Base-by-base conservation (phyloP, 2,113 vertebrate species). In the Diadophis punctatus region DNA sequence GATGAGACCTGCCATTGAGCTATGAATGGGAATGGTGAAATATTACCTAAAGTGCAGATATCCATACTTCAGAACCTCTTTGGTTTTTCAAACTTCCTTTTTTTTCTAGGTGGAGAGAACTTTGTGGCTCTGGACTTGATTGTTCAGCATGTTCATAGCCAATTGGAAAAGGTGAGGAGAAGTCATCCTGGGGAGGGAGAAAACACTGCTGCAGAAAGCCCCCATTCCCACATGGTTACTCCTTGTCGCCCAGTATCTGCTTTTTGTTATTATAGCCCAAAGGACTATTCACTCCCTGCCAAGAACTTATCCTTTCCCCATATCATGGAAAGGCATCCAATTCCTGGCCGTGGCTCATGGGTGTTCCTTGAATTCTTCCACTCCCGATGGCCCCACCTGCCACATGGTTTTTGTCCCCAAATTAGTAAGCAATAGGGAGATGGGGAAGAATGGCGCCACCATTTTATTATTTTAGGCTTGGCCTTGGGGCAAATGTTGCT, bases 111-210 rank as follows among this genome's bases (percentile, higher is more conserved):
- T 90, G 98, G 98, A 39, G 98, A 99, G 14, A 99, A 99, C 97
- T 99, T 98, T 52, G 98, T 99, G 48, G 98, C 98, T 0, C 95
- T 99, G 96, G 98, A 99, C 91, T 94, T 99, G 92, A 99, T 99
- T 0, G 98, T 99, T 85, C 98, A 99, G 95, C 98, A 99, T 0
- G 98, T 99, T 53, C 98, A 99, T 96, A 98, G 98, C 95, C 98
- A 99, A 95, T 97, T 99, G 94, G 98, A 99, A 96, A 99, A 99
- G 98, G 98, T 99, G 95, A 94, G 95, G 11, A 22, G 0, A 1
- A 48, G 90, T 1, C 49, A n/a, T 5, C 52, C 27, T 30, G 74
- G 51, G 53, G 53, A 46, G 49, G 27, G 46, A 46, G 30, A 23
- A n/a, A 6, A 1, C 46, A 51, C 0, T 18, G 1, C 43, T 0